These are phyloP conservation scores for Halotydeus destructor DNA, from an alignment of 1,140 invertebrate species.

Conservation along the genomic window DNA sequence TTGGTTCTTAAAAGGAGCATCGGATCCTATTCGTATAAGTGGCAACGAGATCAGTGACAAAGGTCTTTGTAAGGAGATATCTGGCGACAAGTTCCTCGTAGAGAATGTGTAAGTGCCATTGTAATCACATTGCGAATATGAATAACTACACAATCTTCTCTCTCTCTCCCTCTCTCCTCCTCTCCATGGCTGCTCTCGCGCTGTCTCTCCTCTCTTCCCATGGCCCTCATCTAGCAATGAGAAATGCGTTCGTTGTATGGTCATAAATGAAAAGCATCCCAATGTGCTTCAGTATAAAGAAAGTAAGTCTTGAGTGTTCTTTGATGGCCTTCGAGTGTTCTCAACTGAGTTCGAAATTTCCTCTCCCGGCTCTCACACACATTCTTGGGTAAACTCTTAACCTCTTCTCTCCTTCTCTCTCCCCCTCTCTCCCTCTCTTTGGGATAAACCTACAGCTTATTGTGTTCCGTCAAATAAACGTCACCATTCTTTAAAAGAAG, in stretches of 20 bases:
- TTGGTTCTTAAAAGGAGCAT: constrained; percentile 18
- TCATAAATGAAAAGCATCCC: constrained; percentile 73
- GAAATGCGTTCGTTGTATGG: constrained; percentile 38
- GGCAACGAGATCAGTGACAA: constrained; percentile 32
- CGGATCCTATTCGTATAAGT: constrained; percentile 15
- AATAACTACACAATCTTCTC: no score
- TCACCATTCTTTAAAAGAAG: constrained; percentile 11
- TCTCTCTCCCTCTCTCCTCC: no score
- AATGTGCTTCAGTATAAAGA: constrained; percentile 89
- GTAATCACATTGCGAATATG: background rate
- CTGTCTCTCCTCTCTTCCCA: no score
- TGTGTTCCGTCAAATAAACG: constrained; percentile 2
- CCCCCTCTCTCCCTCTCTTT: constrained; percentile 4
- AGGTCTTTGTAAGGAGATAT: constrained; percentile 45
- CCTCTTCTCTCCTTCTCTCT: background rate
- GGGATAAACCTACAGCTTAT: constrained; percentile 1
- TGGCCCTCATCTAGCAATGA: constrained; percentile 15
- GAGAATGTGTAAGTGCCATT: constrained; percentile 39
- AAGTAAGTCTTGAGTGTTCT: constrained; percentile 73
- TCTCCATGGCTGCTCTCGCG: no score
- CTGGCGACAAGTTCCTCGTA: constrained; percentile 49
- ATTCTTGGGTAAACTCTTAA: no score
- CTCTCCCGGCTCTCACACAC: no score
- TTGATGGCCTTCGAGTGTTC: no score
- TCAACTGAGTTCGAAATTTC: no score